Evolutionary conservation across 2,113 vertebrate species (phyloP).

Genomic region (Numenius arquata): DNA sequence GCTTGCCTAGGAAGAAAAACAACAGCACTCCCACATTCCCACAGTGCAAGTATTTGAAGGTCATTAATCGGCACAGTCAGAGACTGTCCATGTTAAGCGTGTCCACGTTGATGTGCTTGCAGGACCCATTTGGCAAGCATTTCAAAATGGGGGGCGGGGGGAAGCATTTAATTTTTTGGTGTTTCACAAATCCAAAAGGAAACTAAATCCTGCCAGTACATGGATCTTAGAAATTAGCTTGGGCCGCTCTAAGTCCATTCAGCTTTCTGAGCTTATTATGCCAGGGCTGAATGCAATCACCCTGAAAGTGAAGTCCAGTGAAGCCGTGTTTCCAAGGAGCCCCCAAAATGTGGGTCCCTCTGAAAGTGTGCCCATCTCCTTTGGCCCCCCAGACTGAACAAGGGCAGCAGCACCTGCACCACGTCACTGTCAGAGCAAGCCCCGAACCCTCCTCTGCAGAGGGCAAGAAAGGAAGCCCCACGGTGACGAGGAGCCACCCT

Average conservation of each 20-base stretch:
- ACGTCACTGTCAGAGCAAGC: fast-evolving
- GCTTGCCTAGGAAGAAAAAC: not conserved
- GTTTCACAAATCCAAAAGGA: not conserved
- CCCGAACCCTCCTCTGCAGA: not conserved
- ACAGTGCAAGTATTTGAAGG: not conserved
- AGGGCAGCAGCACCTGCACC: not conserved
- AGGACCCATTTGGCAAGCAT: not conserved
- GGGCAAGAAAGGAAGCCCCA: not conserved
- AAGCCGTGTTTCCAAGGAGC: not conserved
- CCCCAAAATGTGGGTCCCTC: not conserved
- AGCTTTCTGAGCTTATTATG: not conserved
- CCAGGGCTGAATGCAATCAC: not conserved
- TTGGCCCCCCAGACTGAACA: not conserved
- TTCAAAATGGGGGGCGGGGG: not conserved
- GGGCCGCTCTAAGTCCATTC: not conserved
- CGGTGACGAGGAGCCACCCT: fast-evolving
- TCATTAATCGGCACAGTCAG: not conserved
- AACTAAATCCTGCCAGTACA: not conserved
- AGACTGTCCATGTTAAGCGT: not conserved
- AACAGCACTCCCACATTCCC: not conserved
- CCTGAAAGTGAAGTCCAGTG: not conserved
- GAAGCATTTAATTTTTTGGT: not conserved
- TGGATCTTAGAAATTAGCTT: not conserved
- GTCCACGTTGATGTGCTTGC: not conserved
- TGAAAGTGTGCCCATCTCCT: not conserved